Conservation (phyloP, 2,797 vertebrate species). For the Oceanodroma leucorhoa region DNA sequence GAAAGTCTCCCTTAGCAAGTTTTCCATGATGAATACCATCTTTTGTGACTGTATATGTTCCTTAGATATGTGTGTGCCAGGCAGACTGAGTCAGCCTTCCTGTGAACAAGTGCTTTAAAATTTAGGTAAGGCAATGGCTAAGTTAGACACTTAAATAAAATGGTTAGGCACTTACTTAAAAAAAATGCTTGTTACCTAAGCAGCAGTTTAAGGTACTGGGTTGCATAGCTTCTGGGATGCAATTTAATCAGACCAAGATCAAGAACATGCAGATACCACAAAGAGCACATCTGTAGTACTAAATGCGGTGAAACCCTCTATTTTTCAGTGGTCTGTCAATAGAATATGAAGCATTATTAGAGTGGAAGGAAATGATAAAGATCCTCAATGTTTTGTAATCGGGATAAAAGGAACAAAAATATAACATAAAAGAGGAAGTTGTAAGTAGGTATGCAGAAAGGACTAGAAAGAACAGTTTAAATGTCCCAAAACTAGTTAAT, state of each 20-base stretch:
- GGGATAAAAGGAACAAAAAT: background rate
- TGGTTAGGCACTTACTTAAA: background rate
- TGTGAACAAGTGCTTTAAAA: background rate
- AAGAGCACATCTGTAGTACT: background rate
- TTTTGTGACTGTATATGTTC: background rate
- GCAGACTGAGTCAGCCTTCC: background rate
- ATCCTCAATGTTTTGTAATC: background rate
- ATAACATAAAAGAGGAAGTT: accelerated
- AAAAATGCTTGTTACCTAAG: background rate
- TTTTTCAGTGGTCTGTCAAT: background rate
- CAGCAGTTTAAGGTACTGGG: background rate
- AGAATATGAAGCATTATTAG: background rate
- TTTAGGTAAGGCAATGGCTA: background rate
- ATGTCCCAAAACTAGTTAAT: background rate
- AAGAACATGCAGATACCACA: background rate
- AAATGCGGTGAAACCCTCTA: background rate
- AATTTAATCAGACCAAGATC: background rate
- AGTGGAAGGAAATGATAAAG: background rate
- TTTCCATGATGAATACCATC: background rate
- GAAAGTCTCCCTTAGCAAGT: background rate
- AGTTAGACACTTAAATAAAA: background rate
- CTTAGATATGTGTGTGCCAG: background rate
- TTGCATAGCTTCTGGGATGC: background rate
- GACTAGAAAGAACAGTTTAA: background rate
- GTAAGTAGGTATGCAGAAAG: background rate